Evolutionary conservation across 2,113 vertebrate species (phyloP).

Genomic region (Cisticola juncidis): DNA sequence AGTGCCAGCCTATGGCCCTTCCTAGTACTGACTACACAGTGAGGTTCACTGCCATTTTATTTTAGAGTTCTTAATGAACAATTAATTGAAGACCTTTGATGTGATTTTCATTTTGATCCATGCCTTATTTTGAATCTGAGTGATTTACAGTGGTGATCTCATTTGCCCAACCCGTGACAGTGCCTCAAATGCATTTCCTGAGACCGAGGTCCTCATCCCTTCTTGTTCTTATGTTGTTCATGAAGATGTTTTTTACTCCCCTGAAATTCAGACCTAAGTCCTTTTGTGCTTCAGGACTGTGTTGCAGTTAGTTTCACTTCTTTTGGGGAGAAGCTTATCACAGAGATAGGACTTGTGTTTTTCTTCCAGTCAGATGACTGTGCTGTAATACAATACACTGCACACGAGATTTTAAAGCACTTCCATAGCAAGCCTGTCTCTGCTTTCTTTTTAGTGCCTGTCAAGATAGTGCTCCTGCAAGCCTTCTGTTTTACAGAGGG

Average conservation of each 20-base stretch:
- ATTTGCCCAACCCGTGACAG: neutral
- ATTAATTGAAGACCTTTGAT: neutral
- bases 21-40: neutral
- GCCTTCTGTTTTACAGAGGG: neutral
- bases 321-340: neutral
- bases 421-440: neutral
- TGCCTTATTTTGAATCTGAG: neutral
- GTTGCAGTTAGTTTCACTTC: neutral
- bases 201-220: neutral
- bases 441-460: neutral
- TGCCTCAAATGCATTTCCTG: neutral
- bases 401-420: neutral
- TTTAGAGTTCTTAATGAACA: neutral
- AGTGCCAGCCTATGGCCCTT: neutral
- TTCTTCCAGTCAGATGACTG: neutral
- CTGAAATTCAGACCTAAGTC: neutral
- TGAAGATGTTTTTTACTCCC: neutral
- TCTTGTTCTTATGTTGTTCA: neutral
- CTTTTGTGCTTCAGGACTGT: neutral
- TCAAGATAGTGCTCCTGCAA: constrained; percentile 9
- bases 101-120: neutral
- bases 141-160: neutral
- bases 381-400: neutral
- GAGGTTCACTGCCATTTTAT: neutral
- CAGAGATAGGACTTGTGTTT: neutral